Percentiles rank a stretch among this genome's conserved stretches.
Evolutionary conservation across 1,140 invertebrate species (phyloP).

Genomic region (Nephotettix cincticeps): DNA sequence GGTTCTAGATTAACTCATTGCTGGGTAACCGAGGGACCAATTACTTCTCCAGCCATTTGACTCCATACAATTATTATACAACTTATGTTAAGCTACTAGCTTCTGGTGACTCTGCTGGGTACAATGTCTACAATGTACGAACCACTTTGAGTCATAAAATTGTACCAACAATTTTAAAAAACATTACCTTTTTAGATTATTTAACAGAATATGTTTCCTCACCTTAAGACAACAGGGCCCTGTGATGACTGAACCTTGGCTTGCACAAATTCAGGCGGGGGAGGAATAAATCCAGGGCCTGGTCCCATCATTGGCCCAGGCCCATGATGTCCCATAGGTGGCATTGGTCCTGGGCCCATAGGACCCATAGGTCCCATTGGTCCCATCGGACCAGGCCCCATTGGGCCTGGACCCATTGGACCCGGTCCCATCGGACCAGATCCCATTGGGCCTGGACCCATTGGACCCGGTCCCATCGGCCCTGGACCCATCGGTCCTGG

Average conservation of each 20-base stretch:
- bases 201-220: background rate
- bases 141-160: too few species aligned
- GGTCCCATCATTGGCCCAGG: constrained; percentile 25
- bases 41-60: too few species aligned
- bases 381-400: constrained; percentile 17
- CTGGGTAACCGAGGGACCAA: too few species aligned
- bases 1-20: too few species aligned
- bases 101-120: too few species aligned
- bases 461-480: constrained; percentile 11
- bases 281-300: constrained; percentile 27
- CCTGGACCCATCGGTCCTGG: constrained; percentile 21
- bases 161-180: constrained; percentile 2
- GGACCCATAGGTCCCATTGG: constrained; percentile 26
- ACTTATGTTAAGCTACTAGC: too few species aligned
- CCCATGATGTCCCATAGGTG: background rate
- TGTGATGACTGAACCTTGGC: constrained; percentile 14
- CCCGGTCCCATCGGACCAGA: constrained; percentile 27
- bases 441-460: constrained; percentile 26
- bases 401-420: constrained; percentile 26
- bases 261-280: constrained; percentile 21
- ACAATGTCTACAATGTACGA: too few species aligned
- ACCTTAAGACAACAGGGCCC: constrained; percentile 36
- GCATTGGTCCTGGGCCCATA: background rate
- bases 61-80: too few species aligned
- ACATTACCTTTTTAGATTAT: background rate